Evolutionary conservation across 2,113 vertebrate genomes (phyloP), one percentile per base, ranked within the genome.

Genomic region (Acanthisitta chloris): DNA sequence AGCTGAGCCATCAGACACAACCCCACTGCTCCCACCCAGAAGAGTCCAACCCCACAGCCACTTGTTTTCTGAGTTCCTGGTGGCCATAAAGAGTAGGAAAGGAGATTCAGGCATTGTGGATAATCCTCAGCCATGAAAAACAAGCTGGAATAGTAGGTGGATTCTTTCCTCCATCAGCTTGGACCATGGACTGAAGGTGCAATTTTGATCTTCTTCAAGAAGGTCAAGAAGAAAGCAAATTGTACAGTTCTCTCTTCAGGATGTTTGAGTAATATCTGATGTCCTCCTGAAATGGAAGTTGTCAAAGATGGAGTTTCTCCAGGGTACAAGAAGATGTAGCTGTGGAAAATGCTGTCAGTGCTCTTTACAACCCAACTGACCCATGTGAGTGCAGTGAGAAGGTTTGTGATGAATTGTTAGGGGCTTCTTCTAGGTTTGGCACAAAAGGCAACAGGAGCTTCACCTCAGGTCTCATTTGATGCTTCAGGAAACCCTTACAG

Each of bases 31-130:
- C 42, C 46, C 46, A 57, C 5, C 12, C 1, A 1, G 4, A 1
- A 2, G 43, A 55, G 29, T 45, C 36, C 46, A 45, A n/a, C 23
- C n/a, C 52, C 8, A 3, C 3, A 24, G 46, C 67, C 3, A 0
- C 26, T 23, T 78, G 21, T 48, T 48, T 55, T 59, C 38, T 25
- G 14, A 15, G 29, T 2, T 58, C 76, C 65, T 51, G 48, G 4
- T 64, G 73, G 31, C 24, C 0, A 0, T 2, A 2, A 0, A 1
- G 51, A 40, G 46, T 15, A 25, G 12, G 26, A 74, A 78, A n/a
- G 45, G 62, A 71, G 51, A 51, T 48, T 23, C 52, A 40, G 38
- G 62, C 52, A 19, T 34, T 81, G 81, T 14, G 40, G 48, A 18
- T 29, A 48, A 79, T 18, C 49, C 36, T 65, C 23, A n/a, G 12